Evolutionary conservation across 30 jellyfish, hydroid and myxozoan genomes (phyloP).

Genomic region (Phacellophora camtschatica): DNA sequence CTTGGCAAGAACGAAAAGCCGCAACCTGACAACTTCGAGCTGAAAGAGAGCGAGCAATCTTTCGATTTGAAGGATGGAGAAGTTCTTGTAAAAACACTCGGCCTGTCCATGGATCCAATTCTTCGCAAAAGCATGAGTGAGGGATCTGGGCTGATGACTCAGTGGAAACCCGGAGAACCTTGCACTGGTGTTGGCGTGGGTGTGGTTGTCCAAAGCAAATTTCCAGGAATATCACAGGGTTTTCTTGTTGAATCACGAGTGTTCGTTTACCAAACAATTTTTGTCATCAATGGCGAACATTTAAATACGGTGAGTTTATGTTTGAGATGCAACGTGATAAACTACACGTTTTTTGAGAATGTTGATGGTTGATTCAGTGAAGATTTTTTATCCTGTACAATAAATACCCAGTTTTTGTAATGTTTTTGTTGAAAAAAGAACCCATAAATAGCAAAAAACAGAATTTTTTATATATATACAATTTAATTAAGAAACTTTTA

Average conservation of each 20-base stretch:
- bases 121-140: too few relatives aligned
- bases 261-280: slow-evolving; percentile 30
- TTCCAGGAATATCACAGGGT: neutral
- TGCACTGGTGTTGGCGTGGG: slow-evolving; percentile 59
- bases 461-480: too few relatives aligned
- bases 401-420: too few relatives aligned
- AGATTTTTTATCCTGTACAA: too few relatives aligned
- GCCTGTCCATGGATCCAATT: slow-evolving; percentile 61
- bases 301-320: neutral
- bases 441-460: too few relatives aligned
- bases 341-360: too few relatives aligned
- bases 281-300: neutral
- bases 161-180: slow-evolving; percentile 63
- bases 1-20: neutral
- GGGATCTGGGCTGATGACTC: too few relatives aligned
- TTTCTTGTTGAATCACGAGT: neutral
- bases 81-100: slow-evolving; percentile 51
- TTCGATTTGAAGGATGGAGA: slow-evolving; percentile 15
- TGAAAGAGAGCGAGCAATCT: neutral
- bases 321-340: neutral
- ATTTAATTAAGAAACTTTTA: too few relatives aligned
- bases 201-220: slow-evolving; percentile 17
- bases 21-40: neutral
- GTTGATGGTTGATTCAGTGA: too few relatives aligned
- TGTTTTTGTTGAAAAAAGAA: too few relatives aligned